Base-by-base conservation (phyloP, 2,797 vertebrate species). In the Rhinella marina region DNA sequence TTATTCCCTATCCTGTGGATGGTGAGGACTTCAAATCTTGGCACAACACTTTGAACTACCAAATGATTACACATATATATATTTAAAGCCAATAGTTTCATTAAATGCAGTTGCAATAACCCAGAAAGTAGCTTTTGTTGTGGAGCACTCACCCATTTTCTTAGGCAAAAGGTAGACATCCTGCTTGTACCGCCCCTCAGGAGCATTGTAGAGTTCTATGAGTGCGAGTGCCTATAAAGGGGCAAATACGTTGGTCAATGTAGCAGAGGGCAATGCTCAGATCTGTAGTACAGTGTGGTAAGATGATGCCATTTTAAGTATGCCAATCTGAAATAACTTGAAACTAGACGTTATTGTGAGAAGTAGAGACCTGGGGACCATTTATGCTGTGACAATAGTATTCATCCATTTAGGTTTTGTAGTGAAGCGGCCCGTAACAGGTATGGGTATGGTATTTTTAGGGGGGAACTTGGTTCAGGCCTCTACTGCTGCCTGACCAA, bases 171-270 rank as follows among this genome's bases (percentile, higher is more conserved):
- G 93, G 94, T 99, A 99, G 83, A 99, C 97, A 64, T 99, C 97
- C 90, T 99, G 97, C 90, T 99, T 99, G 95, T 99, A 99, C 91
- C 97, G 97, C 85, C 97, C 97, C 90, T 99, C 97, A 0, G 97
- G 97, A 83, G 97, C 97, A 8, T 99, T 99, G 94, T 99, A 99
- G 29, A 99, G 95, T 92, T 99, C 98, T 94, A 99, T 98, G 95
- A 99, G 93, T 90, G 98, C 98, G 90, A 99, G 92, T 54, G 98
- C 98, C 98, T 99, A 92, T 73, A 66, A 87, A 64, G n/a, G 16
- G 25, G 72, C 79, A 91, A 7, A 83, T 5, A 68, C 21, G 10
- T 12, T 50, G 72, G 75, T 52, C 23, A 77, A 23, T 50, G 72
- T 23, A 75, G 48, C 19, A 48, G 32, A 41, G 70, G 17, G 8